phyloP scores from a whole-genome alignment of 2,888 invertebrate species.

The Chrysolina haemoptera region DNA sequence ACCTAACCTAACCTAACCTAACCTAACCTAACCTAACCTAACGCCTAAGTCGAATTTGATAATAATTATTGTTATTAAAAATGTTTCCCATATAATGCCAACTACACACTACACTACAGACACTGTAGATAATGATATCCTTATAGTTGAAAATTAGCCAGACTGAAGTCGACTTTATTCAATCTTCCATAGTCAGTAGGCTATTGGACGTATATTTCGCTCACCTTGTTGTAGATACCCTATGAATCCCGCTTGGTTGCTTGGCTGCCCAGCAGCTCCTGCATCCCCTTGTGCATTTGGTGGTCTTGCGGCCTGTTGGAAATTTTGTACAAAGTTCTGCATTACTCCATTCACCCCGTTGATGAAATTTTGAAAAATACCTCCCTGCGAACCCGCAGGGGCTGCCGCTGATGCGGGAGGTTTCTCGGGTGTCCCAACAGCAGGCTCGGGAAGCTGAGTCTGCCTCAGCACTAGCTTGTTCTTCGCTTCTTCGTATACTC shows the following conservation, averaged over 20 bases:
- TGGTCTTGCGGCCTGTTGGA: slow-evolving; percentile 35
- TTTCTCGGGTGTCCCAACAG: neutral
- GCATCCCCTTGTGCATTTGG: slow-evolving; percentile 38
- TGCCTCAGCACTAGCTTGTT: slow-evolving; percentile 27
- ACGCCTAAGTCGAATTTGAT: no score
- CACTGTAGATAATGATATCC: no score
- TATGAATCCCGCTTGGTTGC: slow-evolving; percentile 49
- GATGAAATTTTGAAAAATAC: slow-evolving; percentile 50
- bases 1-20: no score
- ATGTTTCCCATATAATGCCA: no score
- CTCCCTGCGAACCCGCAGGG: neutral
- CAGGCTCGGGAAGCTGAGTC: slow-evolving; percentile 6
- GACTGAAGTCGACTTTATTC: no score
- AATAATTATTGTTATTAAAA: no score
- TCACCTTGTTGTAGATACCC: slow-evolving; percentile 54
- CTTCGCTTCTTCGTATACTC: slow-evolving; percentile 50
- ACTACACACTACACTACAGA: no score
- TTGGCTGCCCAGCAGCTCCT: slow-evolving; percentile 34
- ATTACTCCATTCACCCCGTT: slow-evolving; percentile 38
- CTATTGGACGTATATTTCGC: neutral
- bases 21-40: no score
- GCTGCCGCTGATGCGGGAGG: neutral
- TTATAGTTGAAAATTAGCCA: neutral
- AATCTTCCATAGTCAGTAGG: no score
- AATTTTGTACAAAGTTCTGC: slow-evolving; percentile 51